phyloP scores from a whole-genome alignment of 2,797 vertebrate species.

The Fratercula arctica region DNA sequence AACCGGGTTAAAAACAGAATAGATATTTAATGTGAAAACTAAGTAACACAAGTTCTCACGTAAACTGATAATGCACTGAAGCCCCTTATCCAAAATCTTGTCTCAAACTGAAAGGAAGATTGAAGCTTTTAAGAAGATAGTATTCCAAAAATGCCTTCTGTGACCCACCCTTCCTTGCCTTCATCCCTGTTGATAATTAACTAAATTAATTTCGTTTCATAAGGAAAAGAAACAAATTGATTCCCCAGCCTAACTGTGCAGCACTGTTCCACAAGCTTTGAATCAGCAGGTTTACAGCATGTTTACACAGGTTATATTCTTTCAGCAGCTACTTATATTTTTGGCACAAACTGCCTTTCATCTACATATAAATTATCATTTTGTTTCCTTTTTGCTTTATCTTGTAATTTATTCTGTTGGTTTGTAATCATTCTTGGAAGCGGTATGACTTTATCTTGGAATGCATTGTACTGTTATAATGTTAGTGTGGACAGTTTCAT shows the following conservation, averaged over 20 bases:
- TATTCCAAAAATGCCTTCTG: neutral
- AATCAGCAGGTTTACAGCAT: neutral
- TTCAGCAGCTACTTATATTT: neutral
- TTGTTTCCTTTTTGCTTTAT: slow-evolving; percentile 16
- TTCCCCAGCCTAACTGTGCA: neutral
- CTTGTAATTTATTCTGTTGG: neutral
- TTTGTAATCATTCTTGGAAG: slow-evolving; percentile 6
- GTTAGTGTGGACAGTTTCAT: neutral
- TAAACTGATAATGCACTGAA: neutral
- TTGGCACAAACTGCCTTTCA: neutral
- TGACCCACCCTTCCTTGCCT: neutral
- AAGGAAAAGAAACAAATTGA: neutral
- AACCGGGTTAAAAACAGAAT: neutral
- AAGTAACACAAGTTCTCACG: neutral
- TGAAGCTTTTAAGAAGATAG: neutral
- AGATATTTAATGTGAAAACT: slow-evolving; percentile 20
- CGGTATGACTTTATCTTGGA: neutral
- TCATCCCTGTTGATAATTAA: neutral
- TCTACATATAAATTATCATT: neutral
- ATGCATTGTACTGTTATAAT: neutral
- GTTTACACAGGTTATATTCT: neutral
- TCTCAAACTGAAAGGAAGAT: neutral
- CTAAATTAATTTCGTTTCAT: neutral
- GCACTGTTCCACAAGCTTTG: neutral
- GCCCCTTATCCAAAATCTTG: neutral